These are phyloP conservation scores for Gambusia yucatana DNA, from an alignment of 2,797 vertebrate species.

Conservation along the genomic window DNA sequence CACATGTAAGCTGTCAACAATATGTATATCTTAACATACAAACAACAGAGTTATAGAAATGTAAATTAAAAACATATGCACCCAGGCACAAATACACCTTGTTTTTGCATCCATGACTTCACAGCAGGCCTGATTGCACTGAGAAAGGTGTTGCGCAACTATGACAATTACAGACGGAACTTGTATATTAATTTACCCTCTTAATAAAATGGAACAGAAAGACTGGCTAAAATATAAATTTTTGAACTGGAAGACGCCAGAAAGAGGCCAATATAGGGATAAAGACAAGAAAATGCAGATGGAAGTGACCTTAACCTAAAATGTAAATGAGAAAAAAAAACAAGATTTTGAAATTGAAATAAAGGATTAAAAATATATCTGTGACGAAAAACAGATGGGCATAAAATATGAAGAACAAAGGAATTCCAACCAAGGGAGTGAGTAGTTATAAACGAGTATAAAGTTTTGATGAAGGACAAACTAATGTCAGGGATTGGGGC, in stretches of 20 bases:
- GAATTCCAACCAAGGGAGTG: constrained; percentile 57
- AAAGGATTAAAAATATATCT: constrained; percentile 26
- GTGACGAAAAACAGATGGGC: constrained; percentile 49
- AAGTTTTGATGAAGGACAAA: constrained; percentile 88
- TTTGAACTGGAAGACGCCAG: constrained; percentile 24
- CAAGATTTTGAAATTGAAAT: constrained; percentile 40
- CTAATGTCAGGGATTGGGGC: constrained; percentile 87
- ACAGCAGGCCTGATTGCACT: constrained; percentile 69
- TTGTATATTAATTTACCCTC: constrained; percentile 43
- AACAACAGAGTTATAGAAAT: constrained; percentile 7
- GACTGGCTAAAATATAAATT: neutral
- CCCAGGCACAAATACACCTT: constrained; percentile 12
- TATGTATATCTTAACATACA: constrained; percentile 22
- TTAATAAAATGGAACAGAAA: constrained; percentile 36
- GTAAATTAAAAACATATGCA: constrained; percentile 9
- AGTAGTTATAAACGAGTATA: constrained; percentile 72
- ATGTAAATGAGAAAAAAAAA: constrained; percentile 55
- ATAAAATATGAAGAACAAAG: constrained; percentile 26
- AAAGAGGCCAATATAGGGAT: constrained; percentile 5
- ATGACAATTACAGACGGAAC: constrained; percentile 13
- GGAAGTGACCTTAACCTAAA: constrained; percentile 25
- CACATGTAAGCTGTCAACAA: constrained; percentile 23
- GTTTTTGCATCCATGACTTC: constrained; percentile 67
- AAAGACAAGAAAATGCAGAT: constrained; percentile 32
- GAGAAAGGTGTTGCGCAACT: constrained; percentile 22